A percentile compares a stretch with the other conserved stretches of the same genome.
Evolutionary conservation across 2,113 vertebrate genomes (phyloP).

Genomic region (Calyptommatus sinebrachiatus): DNA sequence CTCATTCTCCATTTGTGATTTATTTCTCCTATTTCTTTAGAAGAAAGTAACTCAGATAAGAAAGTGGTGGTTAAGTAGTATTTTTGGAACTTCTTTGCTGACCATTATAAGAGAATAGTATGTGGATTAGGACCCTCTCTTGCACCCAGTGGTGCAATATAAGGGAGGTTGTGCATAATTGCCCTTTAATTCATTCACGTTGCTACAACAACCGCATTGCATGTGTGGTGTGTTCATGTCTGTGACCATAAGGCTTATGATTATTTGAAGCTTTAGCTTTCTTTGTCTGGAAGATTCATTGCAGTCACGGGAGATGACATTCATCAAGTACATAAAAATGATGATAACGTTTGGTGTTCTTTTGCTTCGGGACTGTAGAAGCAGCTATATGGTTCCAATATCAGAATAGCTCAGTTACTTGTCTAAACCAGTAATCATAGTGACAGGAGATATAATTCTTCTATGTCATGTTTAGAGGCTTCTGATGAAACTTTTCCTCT

Average conservation of each 20-base stretch:
- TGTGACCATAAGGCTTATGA: neutral
- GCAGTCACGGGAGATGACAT: neutral
- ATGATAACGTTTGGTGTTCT: neutral
- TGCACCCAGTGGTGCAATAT: too few relatives aligned
- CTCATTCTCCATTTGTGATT: neutral
- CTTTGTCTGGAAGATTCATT: neutral
- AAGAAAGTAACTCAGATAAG: neutral
- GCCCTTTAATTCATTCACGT: too few relatives aligned
- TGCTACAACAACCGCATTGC: neutral
- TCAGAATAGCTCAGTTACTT: neutral
- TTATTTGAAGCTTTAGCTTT: neutral
- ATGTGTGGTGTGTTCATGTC: neutral
- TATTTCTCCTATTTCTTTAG: neutral
- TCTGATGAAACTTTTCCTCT: neutral
- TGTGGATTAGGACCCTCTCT: too few relatives aligned
- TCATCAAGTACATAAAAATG: accelerated
- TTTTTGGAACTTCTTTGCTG: too few relatives aligned
- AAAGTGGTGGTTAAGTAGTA: neutral
- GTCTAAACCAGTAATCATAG: neutral
- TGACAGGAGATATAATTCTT: neutral
- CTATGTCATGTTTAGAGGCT: neutral
- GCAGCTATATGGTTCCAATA: neutral
- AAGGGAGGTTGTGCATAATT: too few relatives aligned
- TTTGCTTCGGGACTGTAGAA: accelerated
- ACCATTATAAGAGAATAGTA: too few relatives aligned